phyloP scores from a whole-genome alignment of 2,113 vertebrate genomes.

The Penelope pileata region DNA sequence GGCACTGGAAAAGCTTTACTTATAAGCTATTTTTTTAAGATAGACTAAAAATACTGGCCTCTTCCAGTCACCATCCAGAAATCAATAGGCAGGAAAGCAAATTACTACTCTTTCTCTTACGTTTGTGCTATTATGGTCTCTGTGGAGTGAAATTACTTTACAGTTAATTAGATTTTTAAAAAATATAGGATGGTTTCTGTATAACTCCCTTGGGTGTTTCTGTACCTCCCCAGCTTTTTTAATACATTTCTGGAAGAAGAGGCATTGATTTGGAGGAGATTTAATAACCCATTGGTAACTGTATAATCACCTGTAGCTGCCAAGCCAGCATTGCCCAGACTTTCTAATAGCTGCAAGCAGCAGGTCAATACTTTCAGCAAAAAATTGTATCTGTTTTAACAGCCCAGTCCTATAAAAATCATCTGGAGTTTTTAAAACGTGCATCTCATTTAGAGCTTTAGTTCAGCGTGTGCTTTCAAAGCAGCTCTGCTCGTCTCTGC shows the following conservation, averaged over 20 bases:
- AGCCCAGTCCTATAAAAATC: neutral
- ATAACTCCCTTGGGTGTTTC: neutral
- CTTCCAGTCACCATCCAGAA: slow-evolving; percentile 7
- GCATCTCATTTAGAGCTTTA: neutral
- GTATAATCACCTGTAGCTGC: slow-evolving; percentile 24
- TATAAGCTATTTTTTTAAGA: neutral
- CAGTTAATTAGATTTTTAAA: slow-evolving; percentile 46
- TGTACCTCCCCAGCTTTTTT: neutral
- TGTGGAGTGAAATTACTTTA: slow-evolving; percentile 33
- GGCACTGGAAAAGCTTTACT: neutral
- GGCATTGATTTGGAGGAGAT: slow-evolving; percentile 44
- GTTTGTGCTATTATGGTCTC: neutral
- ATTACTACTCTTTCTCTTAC: neutral
- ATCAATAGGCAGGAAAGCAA: slow-evolving; percentile 44
- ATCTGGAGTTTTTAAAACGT: neutral
- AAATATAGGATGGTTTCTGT: neutral
- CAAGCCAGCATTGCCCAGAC: neutral
- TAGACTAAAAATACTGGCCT: slow-evolving; percentile 12
- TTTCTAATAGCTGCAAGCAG: neutral
- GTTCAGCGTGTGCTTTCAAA: neutral
- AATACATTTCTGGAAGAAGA: slow-evolving; percentile 27
- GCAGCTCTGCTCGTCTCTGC: neutral
- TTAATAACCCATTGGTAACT: slow-evolving; percentile 37
- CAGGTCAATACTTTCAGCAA: neutral
- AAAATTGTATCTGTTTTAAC: neutral